Percentiles rank a stretch among this genome's conserved stretches.
Evolutionary conservation across 2,113 vertebrate species (phyloP).

Genomic region (Silurus asotus): DNA sequence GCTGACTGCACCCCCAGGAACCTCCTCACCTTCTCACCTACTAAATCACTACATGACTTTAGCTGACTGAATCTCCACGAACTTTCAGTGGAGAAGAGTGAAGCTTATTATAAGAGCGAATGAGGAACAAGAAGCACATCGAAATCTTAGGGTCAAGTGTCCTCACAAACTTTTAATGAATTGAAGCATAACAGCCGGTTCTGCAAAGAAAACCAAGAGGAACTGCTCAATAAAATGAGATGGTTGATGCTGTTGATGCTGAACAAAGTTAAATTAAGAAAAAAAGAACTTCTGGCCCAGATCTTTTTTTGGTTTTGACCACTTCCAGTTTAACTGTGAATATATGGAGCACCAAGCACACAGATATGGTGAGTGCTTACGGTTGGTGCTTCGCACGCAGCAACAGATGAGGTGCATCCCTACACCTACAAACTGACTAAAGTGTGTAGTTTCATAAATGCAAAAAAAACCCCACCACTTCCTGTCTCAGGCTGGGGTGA

Average conservation of each 20-base stretch:
- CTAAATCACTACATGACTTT: too few relatives aligned
- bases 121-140: too few relatives aligned
- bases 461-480: neutral
- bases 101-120: too few relatives aligned
- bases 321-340: neutral
- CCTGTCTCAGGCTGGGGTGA: neutral
- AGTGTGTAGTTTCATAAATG: neutral
- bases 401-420: neutral
- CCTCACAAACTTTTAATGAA: too few relatives aligned
- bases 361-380: neutral
- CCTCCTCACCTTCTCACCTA: too few relatives aligned
- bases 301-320: neutral
- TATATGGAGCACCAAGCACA: neutral
- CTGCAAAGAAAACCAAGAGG: too few relatives aligned
- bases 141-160: too few relatives aligned
- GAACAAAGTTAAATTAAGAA: neutral
- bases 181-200: too few relatives aligned
- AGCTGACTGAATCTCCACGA: too few relatives aligned
- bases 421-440: neutral
- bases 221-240: too few relatives aligned
- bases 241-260: neutral
- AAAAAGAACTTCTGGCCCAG: neutral
- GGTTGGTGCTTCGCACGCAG: neutral
- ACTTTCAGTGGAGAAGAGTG: too few relatives aligned
- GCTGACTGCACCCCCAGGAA: too few relatives aligned